Percentiles rank a stretch among this genome's conserved stretches.
Conservation (phyloP, 2,888 invertebrate species). For the Spatulosminthurus flaviceps region DNA sequence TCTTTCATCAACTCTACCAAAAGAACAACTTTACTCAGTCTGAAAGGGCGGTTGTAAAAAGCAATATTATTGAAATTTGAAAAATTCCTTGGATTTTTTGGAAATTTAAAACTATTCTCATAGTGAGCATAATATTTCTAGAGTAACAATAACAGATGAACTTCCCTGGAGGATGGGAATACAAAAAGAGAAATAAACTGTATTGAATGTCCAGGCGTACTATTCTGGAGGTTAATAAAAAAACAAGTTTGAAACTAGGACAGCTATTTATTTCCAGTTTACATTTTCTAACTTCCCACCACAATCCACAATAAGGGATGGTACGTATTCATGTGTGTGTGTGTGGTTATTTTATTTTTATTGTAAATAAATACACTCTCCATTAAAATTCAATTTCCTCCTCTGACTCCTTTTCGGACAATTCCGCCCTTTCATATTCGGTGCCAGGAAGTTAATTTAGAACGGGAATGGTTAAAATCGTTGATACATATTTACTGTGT, state of each 20-base stretch:
- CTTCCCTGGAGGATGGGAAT: background rate
- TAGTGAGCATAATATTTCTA: background rate
- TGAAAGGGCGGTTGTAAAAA: background rate
- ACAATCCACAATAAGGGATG: background rate
- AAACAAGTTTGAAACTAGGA: slow-evolving; percentile 6
- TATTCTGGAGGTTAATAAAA: background rate
- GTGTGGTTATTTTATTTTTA: background rate
- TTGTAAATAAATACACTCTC: background rate
- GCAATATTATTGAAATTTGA: background rate
- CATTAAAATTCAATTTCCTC: slow-evolving; percentile 12
- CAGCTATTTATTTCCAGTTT: slow-evolving; percentile 9
- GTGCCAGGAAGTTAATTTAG: too few species aligned
- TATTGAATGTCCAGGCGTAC: background rate
- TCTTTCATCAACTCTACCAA: slow-evolving; percentile 39
- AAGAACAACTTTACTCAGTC: slow-evolving; percentile 29
- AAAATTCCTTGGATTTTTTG: background rate
- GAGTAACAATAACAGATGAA: background rate
- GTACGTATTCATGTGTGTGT: too few species aligned
- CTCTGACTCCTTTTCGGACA: background rate
- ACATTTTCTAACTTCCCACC: background rate
- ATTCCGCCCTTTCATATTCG: too few species aligned
- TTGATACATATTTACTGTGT: too few species aligned
- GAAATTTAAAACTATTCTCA: slow-evolving; percentile 3
- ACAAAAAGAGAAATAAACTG: background rate
- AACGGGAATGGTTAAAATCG: too few species aligned